phyloP scores from a whole-genome alignment of 2,113 vertebrate species.

The Gnathonemus longibarbis region DNA sequence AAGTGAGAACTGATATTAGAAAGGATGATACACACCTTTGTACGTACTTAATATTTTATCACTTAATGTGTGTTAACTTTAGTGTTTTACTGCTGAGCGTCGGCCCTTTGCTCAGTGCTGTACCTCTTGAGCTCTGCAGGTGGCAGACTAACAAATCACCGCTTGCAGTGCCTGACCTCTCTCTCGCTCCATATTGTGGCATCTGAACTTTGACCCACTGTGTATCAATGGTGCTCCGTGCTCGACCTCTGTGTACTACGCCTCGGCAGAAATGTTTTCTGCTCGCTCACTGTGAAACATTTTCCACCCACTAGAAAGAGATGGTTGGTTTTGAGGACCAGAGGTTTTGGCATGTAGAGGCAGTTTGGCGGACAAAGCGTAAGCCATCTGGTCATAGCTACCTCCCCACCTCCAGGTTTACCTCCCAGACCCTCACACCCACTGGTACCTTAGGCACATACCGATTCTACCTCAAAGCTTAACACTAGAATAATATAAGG shows the following conservation, averaged over 20 bases:
- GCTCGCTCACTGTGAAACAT: neutral
- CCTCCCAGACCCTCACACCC: neutral
- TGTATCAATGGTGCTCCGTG: neutral
- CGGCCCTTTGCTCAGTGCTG: neutral
- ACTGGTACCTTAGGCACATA: neutral
- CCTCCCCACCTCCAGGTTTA: neutral
- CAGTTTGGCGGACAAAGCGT: neutral
- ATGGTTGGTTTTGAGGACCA: neutral
- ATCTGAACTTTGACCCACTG: neutral
- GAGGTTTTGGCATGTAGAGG: neutral
- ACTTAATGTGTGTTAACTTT: neutral
- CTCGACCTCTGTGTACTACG: neutral
- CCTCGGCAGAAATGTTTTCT: neutral
- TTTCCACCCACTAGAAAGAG: neutral
- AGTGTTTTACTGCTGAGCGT: neutral
- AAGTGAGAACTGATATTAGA: neutral
- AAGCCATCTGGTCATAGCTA: neutral
- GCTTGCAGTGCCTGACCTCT: neutral
- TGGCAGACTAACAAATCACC: neutral
- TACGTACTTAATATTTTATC: neutral
- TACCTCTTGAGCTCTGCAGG: neutral
- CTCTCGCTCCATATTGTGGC: neutral
- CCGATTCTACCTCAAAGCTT: neutral
- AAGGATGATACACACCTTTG: neutral
- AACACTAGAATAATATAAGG: neutral